These are phyloP conservation scores for Cromileptes altivelis DNA, from an alignment of 2,113 vertebrate species.

Conservation along the genomic window DNA sequence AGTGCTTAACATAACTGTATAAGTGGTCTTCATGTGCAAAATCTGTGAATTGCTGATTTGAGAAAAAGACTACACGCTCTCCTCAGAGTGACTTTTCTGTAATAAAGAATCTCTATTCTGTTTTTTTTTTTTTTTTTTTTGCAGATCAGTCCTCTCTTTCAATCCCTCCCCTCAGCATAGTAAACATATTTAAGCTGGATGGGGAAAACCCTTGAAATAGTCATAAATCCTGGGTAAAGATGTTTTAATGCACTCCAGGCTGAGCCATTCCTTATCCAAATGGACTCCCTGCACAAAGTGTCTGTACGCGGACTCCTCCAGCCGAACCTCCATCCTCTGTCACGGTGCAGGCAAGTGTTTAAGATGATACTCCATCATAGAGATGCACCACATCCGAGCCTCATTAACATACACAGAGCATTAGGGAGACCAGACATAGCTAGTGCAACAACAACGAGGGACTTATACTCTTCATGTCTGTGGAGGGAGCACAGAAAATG, in stretches of 20 bases:
- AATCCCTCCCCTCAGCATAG: not conserved
- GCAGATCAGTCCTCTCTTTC: not conserved
- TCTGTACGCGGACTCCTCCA: not conserved
- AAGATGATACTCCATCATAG: conserved; percentile 6
- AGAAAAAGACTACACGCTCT: not conserved
- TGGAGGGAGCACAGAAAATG: too few species aligned
- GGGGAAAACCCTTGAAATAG: conserved; percentile 28
- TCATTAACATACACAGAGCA: conserved; percentile 30
- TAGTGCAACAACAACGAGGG: too few species aligned
- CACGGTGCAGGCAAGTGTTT: conserved; percentile 12
- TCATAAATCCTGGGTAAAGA: conserved; percentile 64
- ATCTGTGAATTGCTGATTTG: not conserved
- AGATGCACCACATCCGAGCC: not conserved
- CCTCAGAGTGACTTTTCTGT: not conserved
- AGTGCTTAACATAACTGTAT: too few species aligned
- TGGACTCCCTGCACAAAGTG: conserved; percentile 24
- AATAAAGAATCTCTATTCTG: not conserved
- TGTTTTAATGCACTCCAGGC: conserved; percentile 20
- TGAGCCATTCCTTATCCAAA: conserved; percentile 48
- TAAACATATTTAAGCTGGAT: not conserved
- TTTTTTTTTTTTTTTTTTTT: not conserved
- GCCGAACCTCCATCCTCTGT: conserved; percentile 2
- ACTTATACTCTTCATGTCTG: too few species aligned
- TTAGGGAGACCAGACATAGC: not conserved
- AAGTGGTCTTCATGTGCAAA: too few species aligned